phyloP scores from a whole-genome alignment of 2,888 invertebrate genomes.

The Syritta pipiens region DNA sequence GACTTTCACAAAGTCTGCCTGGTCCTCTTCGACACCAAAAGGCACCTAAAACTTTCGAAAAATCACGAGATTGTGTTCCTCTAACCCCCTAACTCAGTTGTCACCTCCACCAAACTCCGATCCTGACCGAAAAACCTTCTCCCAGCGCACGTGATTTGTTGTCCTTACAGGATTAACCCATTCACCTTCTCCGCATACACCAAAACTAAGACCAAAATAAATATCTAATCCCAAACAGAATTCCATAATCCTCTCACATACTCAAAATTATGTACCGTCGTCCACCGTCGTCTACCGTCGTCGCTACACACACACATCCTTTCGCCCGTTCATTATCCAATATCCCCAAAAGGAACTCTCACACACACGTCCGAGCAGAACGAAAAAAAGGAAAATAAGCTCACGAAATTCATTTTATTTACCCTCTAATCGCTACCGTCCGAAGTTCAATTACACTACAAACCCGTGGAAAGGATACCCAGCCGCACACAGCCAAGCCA shows the following conservation, averaged over 20 bases:
- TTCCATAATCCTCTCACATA: conserved; percentile 41
- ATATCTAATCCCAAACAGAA: conserved; percentile 40
- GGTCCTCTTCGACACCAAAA: too few relatives aligned
- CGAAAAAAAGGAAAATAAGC: conserved; percentile 59
- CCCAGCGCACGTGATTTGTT: too few relatives aligned
- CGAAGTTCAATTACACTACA: conserved; percentile 64
- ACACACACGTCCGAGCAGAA: too few relatives aligned
- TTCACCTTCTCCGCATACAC: too few relatives aligned
- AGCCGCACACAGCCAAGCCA: not conserved
- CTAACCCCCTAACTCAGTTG: too few relatives aligned
- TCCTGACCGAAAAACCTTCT: too few relatives aligned
- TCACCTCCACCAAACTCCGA: too few relatives aligned
- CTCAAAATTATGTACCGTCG: conserved; percentile 41
- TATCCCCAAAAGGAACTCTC: conserved; percentile 41
- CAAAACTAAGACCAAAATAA: too few relatives aligned
- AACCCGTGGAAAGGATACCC: conserved; percentile 17
- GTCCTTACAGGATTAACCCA: too few relatives aligned
- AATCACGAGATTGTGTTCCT: too few relatives aligned
- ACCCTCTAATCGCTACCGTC: conserved; percentile 63
- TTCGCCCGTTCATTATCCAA: conserved; percentile 57
- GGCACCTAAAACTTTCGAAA: too few relatives aligned
- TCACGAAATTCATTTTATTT: conserved; percentile 68
- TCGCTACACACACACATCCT: conserved; percentile 20
- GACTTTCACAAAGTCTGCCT: too few relatives aligned
- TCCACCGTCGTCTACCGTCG: not conserved